Evolutionary conservation across 1,140 invertebrate species (phyloP).

Genomic region (Cotesia glomerata): DNA sequence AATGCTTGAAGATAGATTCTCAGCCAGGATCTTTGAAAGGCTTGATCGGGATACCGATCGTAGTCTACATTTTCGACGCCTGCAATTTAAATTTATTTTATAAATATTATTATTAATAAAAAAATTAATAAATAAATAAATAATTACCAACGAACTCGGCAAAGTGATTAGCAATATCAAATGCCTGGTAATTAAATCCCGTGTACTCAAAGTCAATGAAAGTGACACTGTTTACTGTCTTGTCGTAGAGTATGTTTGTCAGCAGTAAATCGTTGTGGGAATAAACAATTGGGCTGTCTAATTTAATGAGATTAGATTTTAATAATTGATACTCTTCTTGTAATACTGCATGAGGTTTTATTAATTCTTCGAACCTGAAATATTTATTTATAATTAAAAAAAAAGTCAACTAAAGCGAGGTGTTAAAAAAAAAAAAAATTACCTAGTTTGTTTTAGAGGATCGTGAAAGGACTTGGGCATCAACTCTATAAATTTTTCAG

Average conservation of each 20-base stretch:
- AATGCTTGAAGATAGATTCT: conserved; percentile 75
- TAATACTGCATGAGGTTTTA: conserved; percentile 72
- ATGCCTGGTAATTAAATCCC: conserved; percentile 92
- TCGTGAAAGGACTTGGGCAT: conserved; percentile 72
- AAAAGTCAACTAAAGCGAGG: background rate
- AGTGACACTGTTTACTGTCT: conserved; percentile 73
- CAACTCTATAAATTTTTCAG: conserved; percentile 75
- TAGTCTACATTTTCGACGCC: conserved; percentile 79
- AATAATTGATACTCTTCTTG: conserved; percentile 74
- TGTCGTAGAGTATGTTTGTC: conserved; percentile 89
- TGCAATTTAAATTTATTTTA: conserved; percentile 44
- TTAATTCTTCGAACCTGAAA: conserved; percentile 73
- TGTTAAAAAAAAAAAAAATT: background rate
- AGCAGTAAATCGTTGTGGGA: conserved; percentile 97
- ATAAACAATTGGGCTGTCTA: conserved; percentile 87
- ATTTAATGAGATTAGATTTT: conserved; percentile 69
- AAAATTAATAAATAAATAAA: background rate
- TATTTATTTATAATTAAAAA: conserved; percentile 22
- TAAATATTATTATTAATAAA: background rate
- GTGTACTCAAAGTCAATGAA: conserved; percentile 99
- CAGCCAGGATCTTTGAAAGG: conserved; percentile 86
- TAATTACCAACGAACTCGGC: conserved; percentile 91
- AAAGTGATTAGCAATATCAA: conserved; percentile 98
- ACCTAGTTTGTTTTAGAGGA: conserved; percentile 71
- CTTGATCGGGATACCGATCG: conserved; percentile 77